Percentiles rank a stretch among this genome's conserved stretches.
Conservation (phyloP, 2,888 invertebrate genomes). For the Balanococcus diminutus region DNA sequence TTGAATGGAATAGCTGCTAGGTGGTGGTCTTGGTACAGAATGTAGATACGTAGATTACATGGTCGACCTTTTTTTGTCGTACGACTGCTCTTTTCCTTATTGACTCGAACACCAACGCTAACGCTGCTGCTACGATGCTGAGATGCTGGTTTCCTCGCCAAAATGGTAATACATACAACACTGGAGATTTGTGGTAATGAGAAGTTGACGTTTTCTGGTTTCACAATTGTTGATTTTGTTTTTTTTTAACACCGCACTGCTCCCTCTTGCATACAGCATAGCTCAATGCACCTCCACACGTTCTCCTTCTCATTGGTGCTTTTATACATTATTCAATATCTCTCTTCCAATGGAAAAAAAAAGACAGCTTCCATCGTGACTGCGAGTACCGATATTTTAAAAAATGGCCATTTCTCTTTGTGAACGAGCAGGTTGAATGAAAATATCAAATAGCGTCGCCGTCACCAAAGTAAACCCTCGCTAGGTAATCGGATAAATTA, state of each 20-base stretch:
- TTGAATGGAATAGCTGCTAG: no score
- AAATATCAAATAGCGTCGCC: slow-evolving; percentile 12
- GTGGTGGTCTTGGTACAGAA: no score
- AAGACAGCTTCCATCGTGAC: background rate
- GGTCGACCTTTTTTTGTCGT: background rate
- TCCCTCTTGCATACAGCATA: no score
- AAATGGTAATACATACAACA: background rate
- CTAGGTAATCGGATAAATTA: slow-evolving; percentile 35
- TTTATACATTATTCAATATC: no score
- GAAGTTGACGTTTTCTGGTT: background rate
- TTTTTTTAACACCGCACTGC: no score
- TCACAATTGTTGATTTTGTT: background rate
- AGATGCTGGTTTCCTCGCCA: no score
- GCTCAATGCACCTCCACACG: no score
- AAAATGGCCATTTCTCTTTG: background rate
- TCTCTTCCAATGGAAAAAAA: background rate
- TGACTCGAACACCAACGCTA: background rate
- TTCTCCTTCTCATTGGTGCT: background rate
- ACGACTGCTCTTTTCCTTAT: background rate
- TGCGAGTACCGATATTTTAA: background rate
- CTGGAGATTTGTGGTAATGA: background rate
- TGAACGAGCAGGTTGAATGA: background rate
- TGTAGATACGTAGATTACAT: background rate
- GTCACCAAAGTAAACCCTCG: background rate
- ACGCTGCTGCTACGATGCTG: background rate